These are phyloP conservation scores for Ptilodon capucinus DNA, from an alignment of 2,888 invertebrate genomes.

Conservation along the genomic window DNA sequence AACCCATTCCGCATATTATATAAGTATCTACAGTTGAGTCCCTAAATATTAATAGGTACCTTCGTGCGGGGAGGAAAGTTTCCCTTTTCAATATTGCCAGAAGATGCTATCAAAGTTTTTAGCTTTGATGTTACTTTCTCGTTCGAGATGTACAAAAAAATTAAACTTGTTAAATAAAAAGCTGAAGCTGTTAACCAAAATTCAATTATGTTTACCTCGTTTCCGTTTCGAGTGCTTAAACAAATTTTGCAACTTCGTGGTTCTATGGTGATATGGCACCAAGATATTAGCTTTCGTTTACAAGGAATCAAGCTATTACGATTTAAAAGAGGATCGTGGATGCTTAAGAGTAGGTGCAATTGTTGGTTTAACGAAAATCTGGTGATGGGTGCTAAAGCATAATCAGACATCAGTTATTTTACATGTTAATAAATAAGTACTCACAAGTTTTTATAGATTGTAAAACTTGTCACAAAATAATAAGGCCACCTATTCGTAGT, in stretches of 20 bases:
- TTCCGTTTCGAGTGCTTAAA: conserved; percentile 13
- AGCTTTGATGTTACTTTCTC: conserved; percentile 40
- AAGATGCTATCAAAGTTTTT: conserved; percentile 33
- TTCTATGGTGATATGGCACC: too few species aligned
- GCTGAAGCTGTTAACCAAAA: conserved; percentile 28
- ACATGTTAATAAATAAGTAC: too few species aligned
- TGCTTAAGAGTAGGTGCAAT: too few species aligned
- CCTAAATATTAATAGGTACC: background rate
- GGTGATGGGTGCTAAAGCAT: too few species aligned
- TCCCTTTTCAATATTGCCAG: conserved; percentile 30
- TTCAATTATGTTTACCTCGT: conserved; percentile 36
- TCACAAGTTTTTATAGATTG: too few species aligned
- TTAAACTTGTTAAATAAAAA: conserved; percentile 31
- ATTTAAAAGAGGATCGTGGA: too few species aligned
- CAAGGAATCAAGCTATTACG: too few species aligned
- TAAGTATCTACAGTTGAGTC: background rate
- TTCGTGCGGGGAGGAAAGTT: conserved; percentile 6
- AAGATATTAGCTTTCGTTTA: conserved; percentile 11
- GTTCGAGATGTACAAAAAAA: conserved; percentile 26
- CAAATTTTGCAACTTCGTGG: conserved; percentile 17
- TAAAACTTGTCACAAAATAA: too few species aligned
- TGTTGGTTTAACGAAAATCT: too few species aligned
- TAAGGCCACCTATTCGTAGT: too few species aligned
- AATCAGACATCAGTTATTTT: too few species aligned
- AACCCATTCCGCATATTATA: background rate